Evolutionary conservation across 2,888 invertebrate genomes (phyloP).

Genomic region (Drosophila gaucha): DNA sequence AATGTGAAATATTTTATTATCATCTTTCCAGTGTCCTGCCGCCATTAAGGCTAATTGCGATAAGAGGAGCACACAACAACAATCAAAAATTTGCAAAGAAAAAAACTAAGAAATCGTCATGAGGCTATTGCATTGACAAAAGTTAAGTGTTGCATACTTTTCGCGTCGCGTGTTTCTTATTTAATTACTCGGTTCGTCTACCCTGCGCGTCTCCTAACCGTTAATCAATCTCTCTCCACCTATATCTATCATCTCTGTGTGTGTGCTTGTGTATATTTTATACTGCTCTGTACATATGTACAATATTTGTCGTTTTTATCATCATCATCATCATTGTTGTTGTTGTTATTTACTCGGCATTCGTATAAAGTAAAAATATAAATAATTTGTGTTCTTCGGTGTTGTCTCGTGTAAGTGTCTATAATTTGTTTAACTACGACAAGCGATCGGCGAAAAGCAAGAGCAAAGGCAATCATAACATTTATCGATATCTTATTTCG

Average conservation of each 20-base stretch:
- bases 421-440: slow-evolving; percentile 76
- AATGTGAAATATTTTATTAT: slow-evolving; percentile 13
- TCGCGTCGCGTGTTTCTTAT: slow-evolving; percentile 34
- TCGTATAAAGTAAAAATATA: slow-evolving; percentile 62
- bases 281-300: slow-evolving; percentile 73
- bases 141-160: slow-evolving; percentile 51
- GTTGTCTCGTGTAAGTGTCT: slow-evolving; percentile 79
- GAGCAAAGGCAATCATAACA: slow-evolving; percentile 22
- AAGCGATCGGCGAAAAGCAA: slow-evolving; percentile 70
- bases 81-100: slow-evolving; percentile 11
- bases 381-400: slow-evolving; percentile 74
- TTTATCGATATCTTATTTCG: slow-evolving; percentile 37
- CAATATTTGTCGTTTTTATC: slow-evolving; percentile 69
- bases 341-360: slow-evolving; percentile 62
- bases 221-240: slow-evolving; percentile 13
- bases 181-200: slow-evolving; percentile 35
- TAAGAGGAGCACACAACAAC: slow-evolving; percentile 17
- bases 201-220: slow-evolving; percentile 6
- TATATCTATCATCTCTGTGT: slow-evolving; percentile 27
- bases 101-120: slow-evolving; percentile 18
- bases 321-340: slow-evolving; percentile 37
- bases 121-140: slow-evolving; percentile 40
- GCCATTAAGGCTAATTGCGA: slow-evolving; percentile 12
- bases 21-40: slow-evolving; percentile 32
- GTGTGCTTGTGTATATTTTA: slow-evolving; percentile 54